Evolutionary conservation across 2,797 vertebrate species (phyloP).

Genomic region (Girardinus metallicus): DNA sequence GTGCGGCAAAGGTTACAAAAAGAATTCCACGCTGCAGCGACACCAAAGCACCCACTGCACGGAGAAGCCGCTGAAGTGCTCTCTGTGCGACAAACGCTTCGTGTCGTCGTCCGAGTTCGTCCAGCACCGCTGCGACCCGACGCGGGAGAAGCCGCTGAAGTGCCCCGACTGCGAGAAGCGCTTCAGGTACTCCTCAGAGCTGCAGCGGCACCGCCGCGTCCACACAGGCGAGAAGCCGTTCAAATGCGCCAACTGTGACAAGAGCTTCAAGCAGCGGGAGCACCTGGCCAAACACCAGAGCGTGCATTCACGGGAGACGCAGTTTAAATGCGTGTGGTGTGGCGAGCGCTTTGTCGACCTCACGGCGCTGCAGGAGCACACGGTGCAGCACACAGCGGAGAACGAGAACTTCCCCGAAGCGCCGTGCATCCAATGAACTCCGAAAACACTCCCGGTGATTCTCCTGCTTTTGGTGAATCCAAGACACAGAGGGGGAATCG

Average conservation of each 20-base stretch:
- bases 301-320: conserved; percentile 93
- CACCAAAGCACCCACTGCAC: conserved; percentile 94
- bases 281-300: conserved; percentile 97
- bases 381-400: conserved; percentile 92
- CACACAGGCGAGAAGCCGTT: conserved; percentile 98
- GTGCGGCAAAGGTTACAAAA: conserved; percentile 96
- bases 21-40: conserved; percentile 93
- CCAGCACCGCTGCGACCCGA: conserved; percentile 95
- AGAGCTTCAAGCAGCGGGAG: conserved; percentile 97
- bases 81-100: conserved; percentile 94
- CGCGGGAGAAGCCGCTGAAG: conserved; percentile 94
- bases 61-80: conserved; percentile 94
- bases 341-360: conserved; percentile 95
- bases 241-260: conserved; percentile 95
- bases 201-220: conserved; percentile 94
- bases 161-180: conserved; percentile 97
- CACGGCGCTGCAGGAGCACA: conserved; percentile 94
- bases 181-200: conserved; percentile 95
- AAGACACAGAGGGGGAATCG: conserved; percentile 3
- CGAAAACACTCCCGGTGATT: conserved; percentile 26
- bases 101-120: conserved; percentile 96
- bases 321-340: conserved; percentile 98
- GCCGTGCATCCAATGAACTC: conserved; percentile 85
- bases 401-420: conserved; percentile 91
- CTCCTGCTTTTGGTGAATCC: too few species aligned